These are phyloP conservation scores for Trachurus trachurus DNA, from an alignment of 2,797 vertebrate species.

Conservation along the genomic window DNA sequence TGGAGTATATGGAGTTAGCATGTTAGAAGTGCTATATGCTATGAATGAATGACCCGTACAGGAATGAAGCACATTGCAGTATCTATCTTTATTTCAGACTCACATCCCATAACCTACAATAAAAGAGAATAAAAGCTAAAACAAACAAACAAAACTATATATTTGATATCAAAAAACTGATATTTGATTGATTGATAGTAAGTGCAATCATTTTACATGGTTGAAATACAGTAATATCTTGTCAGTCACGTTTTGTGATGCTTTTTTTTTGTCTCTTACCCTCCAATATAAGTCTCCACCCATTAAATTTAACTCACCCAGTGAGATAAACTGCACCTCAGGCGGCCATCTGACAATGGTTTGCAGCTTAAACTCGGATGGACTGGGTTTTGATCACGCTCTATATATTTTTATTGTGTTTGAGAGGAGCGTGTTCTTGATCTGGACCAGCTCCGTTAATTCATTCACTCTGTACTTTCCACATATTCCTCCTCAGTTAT, in stretches of 20 bases:
- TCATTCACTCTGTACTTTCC: conserved; percentile 9
- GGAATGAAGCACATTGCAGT: too few relatives aligned
- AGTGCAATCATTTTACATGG: not conserved
- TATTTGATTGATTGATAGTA: too few relatives aligned
- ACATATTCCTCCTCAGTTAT: conserved; percentile 24
- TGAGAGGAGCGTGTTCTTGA: conserved; percentile 10
- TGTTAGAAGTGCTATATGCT: too few relatives aligned
- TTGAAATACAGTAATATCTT: not conserved
- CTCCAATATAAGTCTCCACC: not conserved
- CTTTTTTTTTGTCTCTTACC: not conserved
- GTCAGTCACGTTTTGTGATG: not conserved
- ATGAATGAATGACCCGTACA: too few relatives aligned
- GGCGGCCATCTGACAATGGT: not conserved
- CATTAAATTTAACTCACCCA: conserved; percentile 1
- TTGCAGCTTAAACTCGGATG: conserved; percentile 5
- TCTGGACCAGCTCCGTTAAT: conserved; percentile 11
- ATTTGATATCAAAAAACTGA: too few relatives aligned
- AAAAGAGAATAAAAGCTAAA: too few relatives aligned
- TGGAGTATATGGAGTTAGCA: too few relatives aligned
- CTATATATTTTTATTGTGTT: conserved; percentile 21
- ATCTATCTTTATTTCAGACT: too few relatives aligned
- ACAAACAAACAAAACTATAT: too few relatives aligned
- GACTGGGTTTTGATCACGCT: conserved; percentile 1
- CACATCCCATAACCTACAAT: too few relatives aligned
- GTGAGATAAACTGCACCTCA: not conserved